Base-by-base conservation (phyloP, 23 tunicate genomes). In the Halocynthia roretzi region DNA sequence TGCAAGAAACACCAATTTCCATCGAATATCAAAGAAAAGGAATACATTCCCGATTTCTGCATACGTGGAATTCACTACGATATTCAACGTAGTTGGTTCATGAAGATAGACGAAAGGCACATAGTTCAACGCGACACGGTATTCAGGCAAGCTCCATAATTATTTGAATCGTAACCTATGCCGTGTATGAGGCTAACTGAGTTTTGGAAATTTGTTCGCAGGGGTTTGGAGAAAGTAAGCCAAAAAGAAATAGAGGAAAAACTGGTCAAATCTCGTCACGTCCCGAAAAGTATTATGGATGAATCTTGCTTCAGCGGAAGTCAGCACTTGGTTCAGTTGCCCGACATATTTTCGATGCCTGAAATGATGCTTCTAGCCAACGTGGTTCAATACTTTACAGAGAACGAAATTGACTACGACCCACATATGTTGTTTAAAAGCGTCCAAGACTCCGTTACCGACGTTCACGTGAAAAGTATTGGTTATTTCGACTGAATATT, bases 41-140 rank as follows among this genome's bases (percentile, higher is more conserved):
- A 53, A 8, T 90, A 77, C 77, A 52, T 52, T 58, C 93, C 93
- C 50, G 69, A 96, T 20, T 96, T 96, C 82, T 90, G 96, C 81
- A 86, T 96, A 22, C 67, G 99, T 53, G 99, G 99, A 6, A 68
- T 96, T 51, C 96, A 90, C 79, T 96, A 89, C 57, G 99, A 96
- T 68, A 77, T 86, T 50, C 76, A 87, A 53, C 73, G 84, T 60
- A 84, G 99, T 50, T 49, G 90, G 60, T 52, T 96, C 67, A 96
- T 96, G 99, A 96, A 96, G 76, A 82, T 96, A 17, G 99, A 96
- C 61, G 80, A 62, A 52, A 86, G 88, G 49, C 79, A 86, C 75
- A 82, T 96, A 8, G 83, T 96, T 6, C 98, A 92, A 75, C 62
- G 80, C 7, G 98, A 90, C 14, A 86, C 92, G 6, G 98, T 92